phyloP scores from a whole-genome alignment of 2,888 invertebrate genomes.

The Linnaemya vulpina region DNA sequence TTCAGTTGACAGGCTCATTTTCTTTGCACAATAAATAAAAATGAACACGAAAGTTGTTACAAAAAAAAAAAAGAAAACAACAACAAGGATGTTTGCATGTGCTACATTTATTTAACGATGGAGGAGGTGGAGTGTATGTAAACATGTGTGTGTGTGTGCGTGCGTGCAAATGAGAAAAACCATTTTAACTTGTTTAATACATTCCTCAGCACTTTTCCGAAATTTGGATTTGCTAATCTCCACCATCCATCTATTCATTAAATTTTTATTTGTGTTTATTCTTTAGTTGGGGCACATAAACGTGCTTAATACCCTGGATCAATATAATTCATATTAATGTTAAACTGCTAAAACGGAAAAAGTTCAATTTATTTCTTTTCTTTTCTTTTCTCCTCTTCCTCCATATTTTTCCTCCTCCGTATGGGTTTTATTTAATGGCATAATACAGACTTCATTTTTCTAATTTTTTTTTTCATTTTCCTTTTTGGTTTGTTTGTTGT shows the following conservation, averaged over 20 bases:
- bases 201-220: not conserved
- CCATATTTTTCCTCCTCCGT: conserved; percentile 25
- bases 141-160: not conserved
- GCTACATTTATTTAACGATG: not conserved
- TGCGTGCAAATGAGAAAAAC: not conserved
- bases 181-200: conserved; percentile 14
- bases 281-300: conserved; percentile 23
- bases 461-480: conserved; percentile 22
- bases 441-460: conserved; percentile 59
- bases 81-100: conserved; percentile 21
- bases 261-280: not conserved
- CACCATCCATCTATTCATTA: conserved; percentile 52
- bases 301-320: conserved; percentile 66
- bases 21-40: conserved; percentile 34
- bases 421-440: conserved; percentile 58
- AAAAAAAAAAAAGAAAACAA: conserved; percentile 7
- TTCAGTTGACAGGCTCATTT: conserved; percentile 68
- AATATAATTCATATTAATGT: conserved; percentile 68
- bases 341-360: conserved; percentile 57
- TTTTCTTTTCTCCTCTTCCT: not conserved
- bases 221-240: conserved; percentile 18
- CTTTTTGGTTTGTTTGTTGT: conserved; percentile 11
- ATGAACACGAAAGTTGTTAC: not conserved
- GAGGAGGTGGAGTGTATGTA: not conserved
- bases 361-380: conserved; percentile 58